These are phyloP conservation scores for Notothenia coriiceps DNA, from an alignment of 2,113 vertebrate species.

Conservation along the genomic window DNA sequence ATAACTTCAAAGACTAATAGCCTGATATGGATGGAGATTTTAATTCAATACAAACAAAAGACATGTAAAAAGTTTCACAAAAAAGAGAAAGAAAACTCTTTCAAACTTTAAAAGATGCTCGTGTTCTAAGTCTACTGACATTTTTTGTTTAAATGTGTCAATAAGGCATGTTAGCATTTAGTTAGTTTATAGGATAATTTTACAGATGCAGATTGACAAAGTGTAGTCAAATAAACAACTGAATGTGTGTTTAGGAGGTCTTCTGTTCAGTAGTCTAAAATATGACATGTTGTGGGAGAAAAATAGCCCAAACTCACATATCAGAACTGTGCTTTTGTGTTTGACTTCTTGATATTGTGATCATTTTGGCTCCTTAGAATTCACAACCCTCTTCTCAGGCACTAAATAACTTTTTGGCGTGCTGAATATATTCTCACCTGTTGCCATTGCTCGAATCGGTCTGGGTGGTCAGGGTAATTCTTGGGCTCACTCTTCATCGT, in stretches of 20 bases:
- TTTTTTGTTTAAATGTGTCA: too few species aligned
- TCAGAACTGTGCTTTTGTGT: too few species aligned
- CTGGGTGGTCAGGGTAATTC: conserved; percentile 79
- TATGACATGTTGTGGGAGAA: too few species aligned
- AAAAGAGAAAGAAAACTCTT: background rate
- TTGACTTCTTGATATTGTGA: too few species aligned
- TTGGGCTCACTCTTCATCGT: conserved; percentile 77
- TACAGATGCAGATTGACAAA: too few species aligned
- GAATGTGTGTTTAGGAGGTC: too few species aligned
- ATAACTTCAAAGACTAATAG: background rate
- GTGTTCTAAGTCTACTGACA: too few species aligned
- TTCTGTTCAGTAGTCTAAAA: too few species aligned
- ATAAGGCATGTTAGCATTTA: too few species aligned
- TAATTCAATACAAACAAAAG: background rate
- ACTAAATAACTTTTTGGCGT: background rate
- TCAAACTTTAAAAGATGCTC: background rate
- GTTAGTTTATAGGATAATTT: too few species aligned
- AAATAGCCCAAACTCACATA: too few species aligned
- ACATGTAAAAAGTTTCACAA: background rate
- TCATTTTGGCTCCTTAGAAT: background rate
- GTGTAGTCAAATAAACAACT: too few species aligned
- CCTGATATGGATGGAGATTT: background rate
- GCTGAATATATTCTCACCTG: conserved; percentile 67
- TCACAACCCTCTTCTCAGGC: background rate
- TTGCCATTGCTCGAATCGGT: conserved; percentile 85